Evolutionary conservation across 2,888 invertebrate species (phyloP).

Genomic region (Abrostola tripartita): DNA sequence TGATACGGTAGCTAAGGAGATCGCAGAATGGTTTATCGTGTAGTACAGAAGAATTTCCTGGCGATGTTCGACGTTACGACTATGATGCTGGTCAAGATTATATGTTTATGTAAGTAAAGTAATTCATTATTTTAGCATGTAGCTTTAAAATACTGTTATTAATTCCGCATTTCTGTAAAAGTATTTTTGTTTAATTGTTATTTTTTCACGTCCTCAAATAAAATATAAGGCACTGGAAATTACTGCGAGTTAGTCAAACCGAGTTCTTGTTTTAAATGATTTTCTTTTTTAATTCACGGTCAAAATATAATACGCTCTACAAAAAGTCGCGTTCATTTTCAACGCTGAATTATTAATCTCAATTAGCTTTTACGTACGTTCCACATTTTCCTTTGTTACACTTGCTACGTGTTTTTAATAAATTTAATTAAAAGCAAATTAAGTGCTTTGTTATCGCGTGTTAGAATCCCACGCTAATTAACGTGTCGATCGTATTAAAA

Average conservation of each 20-base stretch:
- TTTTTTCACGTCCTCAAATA: neutral
- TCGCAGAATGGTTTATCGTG: constrained; percentile 70
- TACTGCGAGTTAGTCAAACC: neutral
- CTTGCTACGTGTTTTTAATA: constrained; percentile 24
- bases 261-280: neutral
- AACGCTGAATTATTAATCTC: constrained; percentile 27
- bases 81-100: constrained; percentile 69
- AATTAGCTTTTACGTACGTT: constrained; percentile 33
- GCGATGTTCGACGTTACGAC: constrained; percentile 66
- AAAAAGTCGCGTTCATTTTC: constrained; percentile 19
- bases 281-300: neutral
- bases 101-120: constrained; percentile 81
- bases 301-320: constrained; percentile 1
- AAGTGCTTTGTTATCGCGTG: constrained; percentile 38
- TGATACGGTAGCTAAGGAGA: constrained; percentile 73
- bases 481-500: constrained; percentile 26
- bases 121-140: constrained; percentile 23
- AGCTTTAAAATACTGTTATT: neutral
- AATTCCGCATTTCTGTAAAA: neutral
- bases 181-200: neutral
- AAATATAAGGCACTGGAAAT: neutral
- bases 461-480: constrained; percentile 36
- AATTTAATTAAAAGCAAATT: constrained; percentile 47
- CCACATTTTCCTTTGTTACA: constrained; percentile 44
- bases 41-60: constrained; percentile 68